Base-by-base conservation (phyloP, 2,113 vertebrate species). In the Notechis scutatus region DNA sequence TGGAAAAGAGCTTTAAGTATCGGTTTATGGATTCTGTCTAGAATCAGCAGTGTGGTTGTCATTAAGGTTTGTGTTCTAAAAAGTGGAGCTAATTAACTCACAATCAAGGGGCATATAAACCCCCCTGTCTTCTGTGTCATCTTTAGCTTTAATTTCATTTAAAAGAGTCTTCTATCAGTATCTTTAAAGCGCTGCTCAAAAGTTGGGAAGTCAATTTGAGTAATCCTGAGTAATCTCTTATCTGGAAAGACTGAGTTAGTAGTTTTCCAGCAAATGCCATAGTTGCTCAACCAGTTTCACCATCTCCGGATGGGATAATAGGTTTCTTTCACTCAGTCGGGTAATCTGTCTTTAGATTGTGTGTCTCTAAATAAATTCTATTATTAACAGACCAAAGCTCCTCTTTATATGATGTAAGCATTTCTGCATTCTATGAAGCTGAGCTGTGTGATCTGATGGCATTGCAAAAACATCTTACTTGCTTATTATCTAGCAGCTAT, bases 251-350 rank as follows among this genome's bases (percentile, higher is more conserved):
- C 34, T 56, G 69, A 85, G 90, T 85, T 39, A 50, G 89, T 85
- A 18, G 47, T 85, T 91, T 91, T 91, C 69, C 90, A 85, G n/a
- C 61, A 91, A 81, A 91, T 39, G 45, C 34, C 89, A n/a, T 61
- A 24, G 20, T 91, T 85, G 74, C 90, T 85, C 34, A 56, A 85
- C n/a, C 52, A 39, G 21, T 91, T 91, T 56, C 52, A 39, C 34
- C 90, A 85, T 15, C 52, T 12, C 14, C 9, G 54, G 23, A 56
- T 26, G 50, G 21, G 34, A 91, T 85, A 54, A 55, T 34, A 29
- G n/a, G 11, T 54, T 42, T 52, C 69, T 39, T 55, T 85, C 50
- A 55, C 24, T 21, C 50, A 55, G 23, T 8, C 18, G 21, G 34
- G 3, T 52, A 85, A 91, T 85, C n/a, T 85, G 10, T 81, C 57